A percentile compares a stretch with the other conserved stretches of the same genome.
Evolutionary conservation across 35 echinoderm and acorn worm species (phyloP).

Genomic region (Apostichopus californicus): DNA sequence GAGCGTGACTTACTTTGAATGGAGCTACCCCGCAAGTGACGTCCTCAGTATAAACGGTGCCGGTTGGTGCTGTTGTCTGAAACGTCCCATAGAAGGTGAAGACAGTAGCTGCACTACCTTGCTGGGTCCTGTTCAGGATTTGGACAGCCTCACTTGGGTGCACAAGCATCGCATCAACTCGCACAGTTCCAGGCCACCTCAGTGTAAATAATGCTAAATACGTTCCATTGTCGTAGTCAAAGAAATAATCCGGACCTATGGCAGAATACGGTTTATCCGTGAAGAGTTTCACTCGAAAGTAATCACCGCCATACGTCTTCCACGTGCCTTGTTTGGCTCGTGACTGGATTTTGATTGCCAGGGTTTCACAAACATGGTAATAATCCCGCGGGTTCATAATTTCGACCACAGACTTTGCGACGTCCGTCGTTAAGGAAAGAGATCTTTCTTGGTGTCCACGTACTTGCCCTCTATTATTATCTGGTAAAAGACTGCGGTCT

Average conservation of each 20-base stretch:
- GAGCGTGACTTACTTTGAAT: neutral
- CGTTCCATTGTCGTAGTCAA: conserved; percentile 58
- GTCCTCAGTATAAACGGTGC: neutral
- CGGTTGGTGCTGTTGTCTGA: neutral
- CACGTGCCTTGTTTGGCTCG: neutral
- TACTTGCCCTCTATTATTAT: neutral
- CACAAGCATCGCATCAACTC: conserved; percentile 1
- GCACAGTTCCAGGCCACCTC: conserved; percentile 33
- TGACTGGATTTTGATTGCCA: conserved; percentile 25
- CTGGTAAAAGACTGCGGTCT: neutral
- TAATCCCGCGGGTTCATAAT: neutral
- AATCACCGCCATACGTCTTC: conserved; percentile 59
- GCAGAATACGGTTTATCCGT: conserved; percentile 11
- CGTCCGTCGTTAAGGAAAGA: neutral
- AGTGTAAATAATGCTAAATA: conserved; percentile 55
- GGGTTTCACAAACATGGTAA: conserved; percentile 29
- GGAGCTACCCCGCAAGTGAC: conserved; percentile 17
- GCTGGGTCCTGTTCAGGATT: conserved; percentile 4
- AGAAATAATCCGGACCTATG: conserved; percentile 39
- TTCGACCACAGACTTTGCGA: neutral
- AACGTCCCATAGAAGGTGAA: conserved; percentile 37
- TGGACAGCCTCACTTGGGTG: conserved; percentile 60
- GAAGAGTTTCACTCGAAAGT: conserved; percentile 48
- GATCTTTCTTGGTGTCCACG: neutral
- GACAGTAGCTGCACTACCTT: neutral